Base-by-base conservation (phyloP, 2,888 invertebrate species). In the Agrilus cyanescens region DNA sequence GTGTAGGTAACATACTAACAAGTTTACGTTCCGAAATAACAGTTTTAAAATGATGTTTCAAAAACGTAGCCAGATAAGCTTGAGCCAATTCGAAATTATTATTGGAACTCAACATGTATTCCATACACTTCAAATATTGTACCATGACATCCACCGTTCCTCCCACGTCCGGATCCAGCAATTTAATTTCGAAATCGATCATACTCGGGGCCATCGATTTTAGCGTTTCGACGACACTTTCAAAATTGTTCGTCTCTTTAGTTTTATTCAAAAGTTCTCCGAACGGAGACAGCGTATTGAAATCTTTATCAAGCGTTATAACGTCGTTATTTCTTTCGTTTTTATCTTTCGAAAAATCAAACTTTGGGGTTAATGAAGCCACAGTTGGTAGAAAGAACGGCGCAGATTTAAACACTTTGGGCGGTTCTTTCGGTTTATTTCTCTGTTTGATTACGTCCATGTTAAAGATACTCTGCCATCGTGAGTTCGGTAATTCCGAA, bases 321-420 rank as follows among this genome's bases (percentile, higher is more conserved):
- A 75, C 77, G 5, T 74, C 74, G 2, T 59, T 55, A 2, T 63
- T 61, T 15, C 62, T 55, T 10, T 37, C 41, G 12, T 61, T 59
- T 2, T 66, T 62, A 42, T 72, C 66, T 4, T 73, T 70, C 3
- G 85, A 61, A 10, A 25, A 25, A 60, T 86, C 87, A 63, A 96
- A 96, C 60, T 83, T 80, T 5, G 89, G 67, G 53, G 86, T 80
- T 13, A 93, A 69, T 1, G 87, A 84, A 0, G 89, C 78, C 43
- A 94, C 74, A 0, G 95, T 94, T 0, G 96, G 94, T 39, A 97
- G 69, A 63, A 98, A 97, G 71, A 98, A 98, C 0, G 97, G 97
- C 0, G 94, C 96, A 1, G 83, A 78, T 66, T 89, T 88, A 0
- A 88, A 84, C 2, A 76, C 75, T 57, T 88, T 88, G 0, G 85